phyloP scores from a whole-genome alignment of 2,113 vertebrate species.

The Dasyprocta punctata region DNA sequence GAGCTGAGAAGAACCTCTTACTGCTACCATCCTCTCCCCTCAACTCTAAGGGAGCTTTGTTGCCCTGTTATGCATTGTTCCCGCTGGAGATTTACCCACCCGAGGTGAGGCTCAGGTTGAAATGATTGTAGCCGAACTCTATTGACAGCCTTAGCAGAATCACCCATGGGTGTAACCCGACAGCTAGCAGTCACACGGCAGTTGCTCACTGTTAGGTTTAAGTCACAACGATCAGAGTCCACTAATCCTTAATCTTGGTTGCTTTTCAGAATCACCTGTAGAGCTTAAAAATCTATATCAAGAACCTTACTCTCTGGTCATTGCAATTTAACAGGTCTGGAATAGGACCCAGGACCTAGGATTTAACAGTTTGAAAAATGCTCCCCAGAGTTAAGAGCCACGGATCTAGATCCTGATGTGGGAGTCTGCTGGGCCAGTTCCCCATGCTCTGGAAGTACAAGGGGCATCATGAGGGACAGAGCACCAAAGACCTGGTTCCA shows the following conservation, averaged over 20 bases:
- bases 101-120: background rate
- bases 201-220: background rate
- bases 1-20: background rate
- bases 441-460: background rate
- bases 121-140: background rate
- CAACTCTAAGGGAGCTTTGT: background rate
- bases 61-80: background rate
- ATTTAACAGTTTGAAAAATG: background rate
- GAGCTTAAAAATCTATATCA: background rate
- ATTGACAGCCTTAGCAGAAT: background rate
- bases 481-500: background rate
- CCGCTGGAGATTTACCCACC: background rate
- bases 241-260: background rate
- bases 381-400: background rate
- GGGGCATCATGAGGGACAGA: background rate
- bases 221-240: background rate
- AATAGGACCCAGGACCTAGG: background rate
- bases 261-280: background rate
- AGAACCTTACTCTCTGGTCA: background rate
- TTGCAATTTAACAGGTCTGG: background rate
- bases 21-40: background rate
- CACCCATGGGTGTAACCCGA: too few relatives aligned
- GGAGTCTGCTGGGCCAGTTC: background rate
- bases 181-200: background rate
- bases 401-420: background rate